Base-by-base conservation (phyloP, 2,113 vertebrate genomes). In the Promerops cafer region DNA sequence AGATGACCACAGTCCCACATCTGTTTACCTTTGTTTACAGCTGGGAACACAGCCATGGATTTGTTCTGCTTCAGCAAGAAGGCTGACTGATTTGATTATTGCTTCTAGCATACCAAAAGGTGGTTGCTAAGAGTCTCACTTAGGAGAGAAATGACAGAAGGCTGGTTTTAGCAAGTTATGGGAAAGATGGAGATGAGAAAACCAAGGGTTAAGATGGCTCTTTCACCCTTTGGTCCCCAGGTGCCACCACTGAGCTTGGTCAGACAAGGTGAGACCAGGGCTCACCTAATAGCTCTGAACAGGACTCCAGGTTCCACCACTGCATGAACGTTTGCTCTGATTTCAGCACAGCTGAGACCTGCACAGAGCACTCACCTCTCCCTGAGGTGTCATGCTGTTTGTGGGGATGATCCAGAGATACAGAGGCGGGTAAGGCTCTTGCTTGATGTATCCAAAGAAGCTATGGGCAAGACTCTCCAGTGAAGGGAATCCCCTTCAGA, bases 11-110 rank as follows among this genome's bases (percentile, higher is more conserved):
- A 91, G 54, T 53, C 71, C 71, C 59, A 90, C 90, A 89, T 91
- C 90, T 96, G 84, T 87, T 95, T 94, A 96, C 95, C 91, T 96
- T 93, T 94, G 93, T 96, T 96, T 96, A 95, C 78, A 72, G 64
- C 89, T 94, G 92, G 93, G 95, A 95, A 94, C 89, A 93, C 33
- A 87, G 94, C 79, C 89, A 94, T 28, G 45, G 87, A 95, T 97
- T 97, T 94, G 89, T 95, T 96, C 95, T 89, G 93, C 96, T 91
- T 63, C 91, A 91, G 22, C 0, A 0, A 52, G 83, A 85, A 84
- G 65, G 80, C 60, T 84, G 47, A n/a, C 85, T 80, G 94, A 96
- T 89, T 89, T 87, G 81, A 87, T 94, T 94, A 91, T 63, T 91
- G 86, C 61, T 76, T 85, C 74, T 83, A 85, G 63, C 64, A 77